Base-by-base conservation (phyloP, 2,888 invertebrate genomes). In the Arrhopalites spinosus region DNA sequence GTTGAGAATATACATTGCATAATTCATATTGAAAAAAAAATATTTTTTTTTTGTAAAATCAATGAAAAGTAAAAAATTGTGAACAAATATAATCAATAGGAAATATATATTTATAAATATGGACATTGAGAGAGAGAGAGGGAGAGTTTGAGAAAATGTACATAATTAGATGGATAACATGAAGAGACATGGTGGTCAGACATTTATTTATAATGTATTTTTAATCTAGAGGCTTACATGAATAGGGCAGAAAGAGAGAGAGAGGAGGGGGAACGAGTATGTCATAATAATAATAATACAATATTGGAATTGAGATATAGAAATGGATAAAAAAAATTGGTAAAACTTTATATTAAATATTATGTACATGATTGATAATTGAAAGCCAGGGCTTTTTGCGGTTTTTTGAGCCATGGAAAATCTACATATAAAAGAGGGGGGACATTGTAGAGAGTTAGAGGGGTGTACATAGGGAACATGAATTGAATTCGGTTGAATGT, bases 401-500 rank as follows among this genome's bases (percentile, higher is more conserved):
- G 36, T 36, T 36, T 36, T 36, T 36, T 36, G 36, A 36, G 36
- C 11, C 36, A 36, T 36, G 11, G 36, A 3, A 36, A 11, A 36
- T 7, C 5, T 7, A 3, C 36, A 36, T 36, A 11, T 11, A 15
- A 20, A 61, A 15, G 61, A 27, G 23, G 61, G 20, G 61, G n/a
- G n/a, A n/a, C n/a, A n/a, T n/a, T n/a, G n/a, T n/a, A 61, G 29
- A 27, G 29, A 23, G 64, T 13, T 8, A 13, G 64, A 29, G 30
- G 61, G 2, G 20, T 27, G 13, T 30, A n/a, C 17, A n/a, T 63
- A 17, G 29, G n/a, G 27, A 13, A 29, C 29, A 59, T 27, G 11
- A 47, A 68, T 43, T 68, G 45, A 68, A 47, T 68, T 68, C 50
- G 27, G 45, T 68, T 68, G 25, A 68, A 47, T 68, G 68, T 45